Evolutionary conservation across 2,888 invertebrate genomes (phyloP), one percentile per base, ranked within the genome.

Genomic region (Bembecia ichneumoniformis): DNA sequence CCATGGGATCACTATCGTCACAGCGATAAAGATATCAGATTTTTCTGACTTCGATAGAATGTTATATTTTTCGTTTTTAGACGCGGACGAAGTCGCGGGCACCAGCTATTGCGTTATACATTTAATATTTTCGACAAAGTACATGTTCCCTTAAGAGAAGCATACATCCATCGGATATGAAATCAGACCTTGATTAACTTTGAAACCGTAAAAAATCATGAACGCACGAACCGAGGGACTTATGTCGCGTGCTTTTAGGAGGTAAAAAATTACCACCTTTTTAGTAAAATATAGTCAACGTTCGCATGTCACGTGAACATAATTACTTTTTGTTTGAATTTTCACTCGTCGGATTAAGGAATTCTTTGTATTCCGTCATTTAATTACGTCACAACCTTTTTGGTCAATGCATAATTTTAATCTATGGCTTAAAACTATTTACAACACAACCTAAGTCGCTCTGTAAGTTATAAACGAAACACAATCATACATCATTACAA

Each of bases 131-230:
- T 28, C 7, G 7, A 28, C 28, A 43, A 51, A 64, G 53, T 58
- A 51, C 44, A 62, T 47, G 13, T 51, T 35, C 60, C 63, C 53
- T 66, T 58, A 68, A 43, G 11, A 35, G 15, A 43, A 54, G 59
- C 66, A 65, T 61, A 61, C 57, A 65, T 61, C 59, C 58, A 66
- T 60, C 46, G 14, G 15, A 47, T 34, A 35, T 40, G 44, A 40
- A 48, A 49, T 51, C 64, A 60, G 59, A 53, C 59, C 65, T 62
- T 78, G 74, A 78, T 77, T 78, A 77, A 77, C 76, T 73, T 71
- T 65, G 74, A 77, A 76, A 64, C 77, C 77, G 57, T 77, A 76
- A 76, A 77, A 77, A 73, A 68, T 74, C 69, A 74, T 66, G 66
- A 52, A 59, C 59, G 55, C 57, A 53, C 44, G 16, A 14, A 17